Percentiles rank a stretch among this genome's conserved stretches.
Conservation (phyloP, 2,113 vertebrate genomes). For the Antennarius striatus region DNA sequence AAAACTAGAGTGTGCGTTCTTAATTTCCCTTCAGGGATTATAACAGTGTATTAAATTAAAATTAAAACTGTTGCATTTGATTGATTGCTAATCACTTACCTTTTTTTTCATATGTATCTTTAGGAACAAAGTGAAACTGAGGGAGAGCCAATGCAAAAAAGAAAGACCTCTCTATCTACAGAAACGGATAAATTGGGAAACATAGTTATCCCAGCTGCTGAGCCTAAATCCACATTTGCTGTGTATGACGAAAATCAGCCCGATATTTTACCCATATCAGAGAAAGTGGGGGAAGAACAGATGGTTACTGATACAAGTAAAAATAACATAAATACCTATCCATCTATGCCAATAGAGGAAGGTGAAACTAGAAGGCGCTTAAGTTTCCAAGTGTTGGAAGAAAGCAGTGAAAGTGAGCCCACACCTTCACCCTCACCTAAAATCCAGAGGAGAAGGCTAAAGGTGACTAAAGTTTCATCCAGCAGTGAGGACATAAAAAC, state of each 20-base stretch:
- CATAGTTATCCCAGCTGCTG: conserved; percentile 81
- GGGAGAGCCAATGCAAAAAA: conserved; percentile 66
- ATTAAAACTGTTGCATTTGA: too few relatives aligned
- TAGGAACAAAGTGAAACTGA: conserved; percentile 65
- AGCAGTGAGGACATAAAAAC: conserved; percentile 91
- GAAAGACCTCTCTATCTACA: conserved; percentile 8
- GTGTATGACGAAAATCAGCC: conserved; percentile 68
- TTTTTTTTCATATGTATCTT: conserved; percentile 19
- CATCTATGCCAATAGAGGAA: conserved; percentile 57
- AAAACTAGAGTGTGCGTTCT: too few relatives aligned
- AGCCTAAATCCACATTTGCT: conserved; percentile 66
- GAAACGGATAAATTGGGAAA: conserved; percentile 80
- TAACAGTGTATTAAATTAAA: too few relatives aligned
- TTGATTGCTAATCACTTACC: not conserved
- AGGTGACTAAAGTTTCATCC: conserved; percentile 83
- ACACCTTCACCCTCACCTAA: conserved; percentile 78
- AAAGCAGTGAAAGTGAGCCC: conserved; percentile 90
- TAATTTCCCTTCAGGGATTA: too few relatives aligned
- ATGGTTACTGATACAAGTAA: conserved; percentile 63
- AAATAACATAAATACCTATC: conserved; percentile 62
- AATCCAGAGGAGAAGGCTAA: conserved; percentile 79
- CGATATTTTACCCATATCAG: conserved; percentile 77
- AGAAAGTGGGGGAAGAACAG: conserved; percentile 72
- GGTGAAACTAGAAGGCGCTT: conserved; percentile 74
- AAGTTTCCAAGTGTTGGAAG: conserved; percentile 82